Evolutionary conservation across 2,797 vertebrate genomes (phyloP).

Genomic region (Sphenodon punctatus): DNA sequence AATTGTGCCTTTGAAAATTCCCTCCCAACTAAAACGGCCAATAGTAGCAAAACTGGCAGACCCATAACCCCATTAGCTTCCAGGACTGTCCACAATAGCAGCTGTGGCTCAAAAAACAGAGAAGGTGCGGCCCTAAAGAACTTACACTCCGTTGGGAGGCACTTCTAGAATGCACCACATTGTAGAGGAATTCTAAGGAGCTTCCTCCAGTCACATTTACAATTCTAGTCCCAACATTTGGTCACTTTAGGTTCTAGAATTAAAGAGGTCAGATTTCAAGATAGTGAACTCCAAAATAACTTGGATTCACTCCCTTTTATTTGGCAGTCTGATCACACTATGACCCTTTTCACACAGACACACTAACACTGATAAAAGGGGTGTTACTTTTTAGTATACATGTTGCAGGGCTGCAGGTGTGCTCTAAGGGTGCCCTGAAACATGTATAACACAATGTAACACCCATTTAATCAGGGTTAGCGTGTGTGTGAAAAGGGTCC

Average conservation of each 20-base stretch:
- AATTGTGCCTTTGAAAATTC: not conserved
- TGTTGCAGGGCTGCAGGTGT: too few species aligned
- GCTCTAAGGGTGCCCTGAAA: too few species aligned
- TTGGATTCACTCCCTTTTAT: accelerated
- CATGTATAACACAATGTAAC: too few species aligned
- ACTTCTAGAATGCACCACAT: not conserved
- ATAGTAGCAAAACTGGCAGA: accelerated
- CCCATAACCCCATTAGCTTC: accelerated
- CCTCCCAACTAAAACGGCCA: not conserved
- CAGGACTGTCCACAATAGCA: accelerated
- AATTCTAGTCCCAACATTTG: accelerated
- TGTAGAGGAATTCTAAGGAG: not conserved
- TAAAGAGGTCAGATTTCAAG: not conserved
- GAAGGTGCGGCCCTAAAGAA: accelerated
- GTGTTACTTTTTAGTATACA: too few species aligned
- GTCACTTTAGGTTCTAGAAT: not conserved
- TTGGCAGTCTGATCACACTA: accelerated
- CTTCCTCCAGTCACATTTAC: accelerated
- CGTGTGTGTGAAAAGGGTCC: too few species aligned
- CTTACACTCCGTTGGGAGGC: not conserved
- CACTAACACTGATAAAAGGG: too few species aligned
- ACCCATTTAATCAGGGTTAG: too few species aligned
- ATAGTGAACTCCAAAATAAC: not conserved
- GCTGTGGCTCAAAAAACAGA: accelerated
- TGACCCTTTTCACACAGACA: too few species aligned